Conservation (phyloP, 2,888 invertebrate species). For the Baronia brevicornis region DNA sequence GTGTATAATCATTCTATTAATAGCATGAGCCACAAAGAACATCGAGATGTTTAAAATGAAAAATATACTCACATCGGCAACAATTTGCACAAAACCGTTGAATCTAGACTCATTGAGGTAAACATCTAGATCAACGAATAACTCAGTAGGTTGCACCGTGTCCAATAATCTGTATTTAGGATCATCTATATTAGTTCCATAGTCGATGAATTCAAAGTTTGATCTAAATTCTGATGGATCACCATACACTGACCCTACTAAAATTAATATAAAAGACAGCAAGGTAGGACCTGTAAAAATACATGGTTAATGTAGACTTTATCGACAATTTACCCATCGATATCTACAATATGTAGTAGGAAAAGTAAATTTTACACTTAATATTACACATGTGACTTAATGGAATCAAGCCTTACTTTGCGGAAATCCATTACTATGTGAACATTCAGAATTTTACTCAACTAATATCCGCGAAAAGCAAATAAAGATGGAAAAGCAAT, state of each 20-base stretch:
- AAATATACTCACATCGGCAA: slow-evolving; percentile 39
- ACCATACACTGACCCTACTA: slow-evolving; percentile 38
- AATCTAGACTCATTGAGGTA: slow-evolving; percentile 39
- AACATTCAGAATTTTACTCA: too few species aligned
- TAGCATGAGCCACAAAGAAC: too few species aligned
- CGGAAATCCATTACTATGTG: too few species aligned
- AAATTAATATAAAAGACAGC: slow-evolving; percentile 20
- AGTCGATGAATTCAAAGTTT: slow-evolving; percentile 41
- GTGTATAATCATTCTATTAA: too few species aligned
- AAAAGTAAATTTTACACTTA: too few species aligned
- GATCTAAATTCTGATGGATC: slow-evolving; percentile 44
- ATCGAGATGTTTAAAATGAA: slow-evolving; percentile 1
- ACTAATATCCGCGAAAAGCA: too few species aligned
- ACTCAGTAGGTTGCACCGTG: slow-evolving; percentile 39
- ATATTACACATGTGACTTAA: too few species aligned
- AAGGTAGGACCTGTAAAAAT: not conserved
- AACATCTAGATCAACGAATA: slow-evolving; percentile 50
- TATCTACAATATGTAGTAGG: too few species aligned
- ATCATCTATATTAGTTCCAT: slow-evolving; percentile 42
- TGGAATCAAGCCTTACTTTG: too few species aligned
- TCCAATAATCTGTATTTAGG: slow-evolving; percentile 48
- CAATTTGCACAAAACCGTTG: slow-evolving; percentile 38
- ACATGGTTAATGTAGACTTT: too few species aligned
- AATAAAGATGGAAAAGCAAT: too few species aligned
- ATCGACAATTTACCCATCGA: not conserved